Evolutionary conservation across 1,140 invertebrate species (phyloP).

Genomic region (Drosophila kohkoa): DNA sequence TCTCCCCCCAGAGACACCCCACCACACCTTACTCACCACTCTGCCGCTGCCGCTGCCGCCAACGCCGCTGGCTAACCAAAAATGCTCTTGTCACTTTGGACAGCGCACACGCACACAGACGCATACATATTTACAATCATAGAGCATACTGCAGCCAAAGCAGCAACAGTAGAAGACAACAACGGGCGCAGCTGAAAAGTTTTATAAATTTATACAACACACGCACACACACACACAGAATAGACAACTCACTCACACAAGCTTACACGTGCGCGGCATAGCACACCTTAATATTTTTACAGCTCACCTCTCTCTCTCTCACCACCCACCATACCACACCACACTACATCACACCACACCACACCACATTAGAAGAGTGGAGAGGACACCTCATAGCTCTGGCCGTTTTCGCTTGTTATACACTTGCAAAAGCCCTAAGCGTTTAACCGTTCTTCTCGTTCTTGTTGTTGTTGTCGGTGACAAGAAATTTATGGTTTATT

Average conservation of each 20-base stretch:
- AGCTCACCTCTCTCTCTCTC: constrained; percentile 6
- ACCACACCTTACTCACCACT: background rate
- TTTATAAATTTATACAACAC: constrained; percentile 70
- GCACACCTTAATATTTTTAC: constrained; percentile 63
- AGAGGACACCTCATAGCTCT: constrained; percentile 4
- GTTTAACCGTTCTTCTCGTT: constrained; percentile 56
- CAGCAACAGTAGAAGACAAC: constrained; percentile 21
- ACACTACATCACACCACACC: constrained; percentile 12
- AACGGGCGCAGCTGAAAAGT: constrained; percentile 56
- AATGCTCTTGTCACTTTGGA: constrained; percentile 67
- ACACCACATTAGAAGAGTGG: background rate
- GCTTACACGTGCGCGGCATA: constrained; percentile 30
- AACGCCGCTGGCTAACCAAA: constrained; percentile 40
- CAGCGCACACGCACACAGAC: constrained; percentile 25
- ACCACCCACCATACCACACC: constrained; percentile 10
- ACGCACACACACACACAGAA: constrained; percentile 26
- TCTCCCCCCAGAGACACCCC: background rate
- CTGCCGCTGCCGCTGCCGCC: constrained; percentile 1
- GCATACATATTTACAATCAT: constrained; percentile 26
- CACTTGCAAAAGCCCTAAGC: constrained; percentile 60
- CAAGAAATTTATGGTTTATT: constrained; percentile 83
- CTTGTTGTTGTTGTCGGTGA: constrained; percentile 46
- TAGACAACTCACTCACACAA: background rate
- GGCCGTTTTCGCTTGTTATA: constrained; percentile 19
- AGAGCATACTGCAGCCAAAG: constrained; percentile 61